These are phyloP conservation scores for Mechanitis mazaeus DNA, from an alignment of 2,888 invertebrate genomes.

Conservation along the genomic window DNA sequence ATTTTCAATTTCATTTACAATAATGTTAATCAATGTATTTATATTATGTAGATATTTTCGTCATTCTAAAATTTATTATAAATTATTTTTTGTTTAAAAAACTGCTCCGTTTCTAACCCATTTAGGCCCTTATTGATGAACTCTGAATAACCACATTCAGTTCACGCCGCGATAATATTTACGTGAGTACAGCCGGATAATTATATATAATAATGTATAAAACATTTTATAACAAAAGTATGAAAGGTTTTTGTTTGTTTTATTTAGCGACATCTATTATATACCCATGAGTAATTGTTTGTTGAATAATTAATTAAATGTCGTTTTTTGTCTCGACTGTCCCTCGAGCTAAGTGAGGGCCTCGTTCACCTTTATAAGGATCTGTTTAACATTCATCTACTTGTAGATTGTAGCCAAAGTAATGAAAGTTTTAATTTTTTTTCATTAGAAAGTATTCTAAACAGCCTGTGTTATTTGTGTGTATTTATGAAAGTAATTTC, in stretches of 20 bases:
- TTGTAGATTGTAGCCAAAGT: conserved; percentile 13
- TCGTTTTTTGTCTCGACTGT: conserved; percentile 28
- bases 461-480: conserved; percentile 33
- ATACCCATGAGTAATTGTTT: neutral
- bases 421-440: conserved; percentile 20
- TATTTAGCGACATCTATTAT: neutral
- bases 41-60: no score
- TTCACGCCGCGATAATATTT: no score
- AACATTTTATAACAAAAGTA: no score
- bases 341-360: conserved; percentile 6
- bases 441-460: conserved; percentile 22
- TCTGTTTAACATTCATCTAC: conserved; percentile 11
- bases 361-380: conserved; percentile 9
- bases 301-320: conserved; percentile 39
- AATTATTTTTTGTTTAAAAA: no score
- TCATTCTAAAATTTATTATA: no score
- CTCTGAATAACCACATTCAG: no score
- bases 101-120: no score
- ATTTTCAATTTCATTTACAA: no score
- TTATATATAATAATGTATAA: no score
- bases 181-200: no score
- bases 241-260: neutral
- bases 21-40: no score
- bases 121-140: no score
- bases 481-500: conserved; percentile 38